Evolutionary conservation across 1,140 invertebrate species (phyloP).

Genomic region (Hormaphis cornu): DNA sequence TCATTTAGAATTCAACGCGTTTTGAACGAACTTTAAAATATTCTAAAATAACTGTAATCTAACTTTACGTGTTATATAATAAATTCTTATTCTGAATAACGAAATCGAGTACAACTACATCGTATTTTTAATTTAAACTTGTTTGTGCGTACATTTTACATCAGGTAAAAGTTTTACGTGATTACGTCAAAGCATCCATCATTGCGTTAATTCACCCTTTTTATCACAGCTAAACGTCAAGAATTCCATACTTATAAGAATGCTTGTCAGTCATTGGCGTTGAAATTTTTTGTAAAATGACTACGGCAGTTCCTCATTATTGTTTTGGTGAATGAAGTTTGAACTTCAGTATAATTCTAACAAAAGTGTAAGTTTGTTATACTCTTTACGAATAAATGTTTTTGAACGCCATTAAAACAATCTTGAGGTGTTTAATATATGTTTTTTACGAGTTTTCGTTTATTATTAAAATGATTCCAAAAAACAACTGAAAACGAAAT

Average conservation of each 20-base stretch:
- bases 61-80: too few species aligned
- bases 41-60: too few species aligned
- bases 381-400: neutral
- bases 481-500: too few species aligned
- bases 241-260: neutral
- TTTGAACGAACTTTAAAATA: too few species aligned
- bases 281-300: conserved; percentile 18
- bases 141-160: neutral
- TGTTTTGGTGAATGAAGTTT: neutral
- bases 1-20: too few species aligned
- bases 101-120: too few species aligned
- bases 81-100: too few species aligned
- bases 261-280: neutral
- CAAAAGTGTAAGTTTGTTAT: neutral
- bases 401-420: too few species aligned
- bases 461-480: too few species aligned
- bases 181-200: conserved; percentile 1
- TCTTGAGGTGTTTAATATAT: too few species aligned
- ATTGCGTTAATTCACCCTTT: conserved; percentile 10
- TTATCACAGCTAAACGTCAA: neutral
- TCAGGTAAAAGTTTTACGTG: neutral
- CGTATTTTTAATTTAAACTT: conserved; percentile 1
- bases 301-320: neutral
- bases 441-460: too few species aligned
- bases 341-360: neutral